These are phyloP conservation scores for Notothenia rossii DNA, from an alignment of 2,113 vertebrate genomes.

Conservation along the genomic window DNA sequence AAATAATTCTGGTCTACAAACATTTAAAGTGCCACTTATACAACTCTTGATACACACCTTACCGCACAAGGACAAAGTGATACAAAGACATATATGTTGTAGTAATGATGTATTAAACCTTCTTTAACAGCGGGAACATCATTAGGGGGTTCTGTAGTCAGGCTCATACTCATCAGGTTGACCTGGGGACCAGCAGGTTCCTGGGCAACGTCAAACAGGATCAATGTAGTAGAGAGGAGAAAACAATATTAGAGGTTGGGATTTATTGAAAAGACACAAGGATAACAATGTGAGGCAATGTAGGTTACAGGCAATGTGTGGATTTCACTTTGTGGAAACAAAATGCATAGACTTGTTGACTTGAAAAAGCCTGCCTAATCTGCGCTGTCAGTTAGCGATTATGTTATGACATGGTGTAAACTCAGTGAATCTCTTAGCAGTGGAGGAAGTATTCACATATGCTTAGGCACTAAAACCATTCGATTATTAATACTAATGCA, in stretches of 20 bases:
- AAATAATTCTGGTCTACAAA: constrained; percentile 23
- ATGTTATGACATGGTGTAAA: constrained; percentile 24
- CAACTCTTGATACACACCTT: constrained; percentile 35
- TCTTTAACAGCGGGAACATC: constrained; percentile 82
- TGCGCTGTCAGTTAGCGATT: constrained; percentile 28
- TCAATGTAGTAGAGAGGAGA: constrained; percentile 55
- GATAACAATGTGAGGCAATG: constrained; percentile 28
- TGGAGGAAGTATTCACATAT: background rate
- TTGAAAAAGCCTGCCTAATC: background rate
- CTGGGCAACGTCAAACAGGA: constrained; percentile 60
- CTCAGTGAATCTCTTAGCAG: background rate
- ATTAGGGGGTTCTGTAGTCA: constrained; percentile 80
- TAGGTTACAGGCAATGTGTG: background rate
- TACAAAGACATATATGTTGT: constrained; percentile 45
- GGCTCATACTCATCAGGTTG: constrained; percentile 84
- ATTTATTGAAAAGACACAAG: constrained; percentile 36
- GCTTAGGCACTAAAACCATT: too few relatives aligned
- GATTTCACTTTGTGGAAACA: background rate
- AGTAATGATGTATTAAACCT: constrained; percentile 76
- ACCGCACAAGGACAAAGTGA: constrained; percentile 53
- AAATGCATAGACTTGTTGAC: background rate
- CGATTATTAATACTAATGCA: background rate
- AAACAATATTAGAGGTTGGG: constrained; percentile 50
- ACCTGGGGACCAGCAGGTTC: constrained; percentile 77
- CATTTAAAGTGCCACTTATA: constrained; percentile 17